Conservation (phyloP, 2,888 invertebrate species). For the Lochmaea capreae region DNA sequence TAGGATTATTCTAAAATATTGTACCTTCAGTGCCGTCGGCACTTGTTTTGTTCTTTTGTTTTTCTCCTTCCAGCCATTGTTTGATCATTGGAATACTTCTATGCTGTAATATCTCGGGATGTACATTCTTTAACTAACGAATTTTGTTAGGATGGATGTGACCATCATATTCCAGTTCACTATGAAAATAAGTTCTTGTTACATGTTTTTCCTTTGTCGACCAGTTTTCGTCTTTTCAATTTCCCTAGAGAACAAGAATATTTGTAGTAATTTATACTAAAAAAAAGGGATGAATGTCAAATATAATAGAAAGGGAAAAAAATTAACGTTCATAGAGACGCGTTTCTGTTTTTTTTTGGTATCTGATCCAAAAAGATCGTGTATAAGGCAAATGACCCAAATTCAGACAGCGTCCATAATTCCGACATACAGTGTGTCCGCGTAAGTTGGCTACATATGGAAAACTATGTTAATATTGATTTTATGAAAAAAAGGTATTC, state of each 20-base stretch:
- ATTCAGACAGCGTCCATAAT: no score
- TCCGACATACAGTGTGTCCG: no score
- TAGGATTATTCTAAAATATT: not conserved
- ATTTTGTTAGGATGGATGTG: conserved; percentile 12
- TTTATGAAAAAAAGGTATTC: no score
- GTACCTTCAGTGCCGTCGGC: not conserved
- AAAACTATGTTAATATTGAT: no score
- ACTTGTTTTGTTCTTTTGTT: not conserved
- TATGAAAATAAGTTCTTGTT: conserved; percentile 12
- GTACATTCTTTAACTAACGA: not conserved
- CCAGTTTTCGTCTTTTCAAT: not conserved
- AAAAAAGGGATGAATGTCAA: not conserved
- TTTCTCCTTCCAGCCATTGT: conserved; percentile 17
- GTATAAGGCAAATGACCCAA: no score
- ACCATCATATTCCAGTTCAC: conserved; percentile 7
- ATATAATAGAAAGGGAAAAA: not conserved
- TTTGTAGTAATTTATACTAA: not conserved
- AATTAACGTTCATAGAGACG: not conserved
- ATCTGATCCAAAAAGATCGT: no score
- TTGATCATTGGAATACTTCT: conserved; percentile 18
- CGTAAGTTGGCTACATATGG: no score
- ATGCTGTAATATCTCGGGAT: conserved; percentile 4
- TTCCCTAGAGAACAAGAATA: not conserved
- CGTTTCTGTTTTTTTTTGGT: not conserved
- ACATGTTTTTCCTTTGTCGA: conserved; percentile 11